Conservation (phyloP, 2,888 invertebrate genomes). For the Heteromyza rotundicornis region DNA sequence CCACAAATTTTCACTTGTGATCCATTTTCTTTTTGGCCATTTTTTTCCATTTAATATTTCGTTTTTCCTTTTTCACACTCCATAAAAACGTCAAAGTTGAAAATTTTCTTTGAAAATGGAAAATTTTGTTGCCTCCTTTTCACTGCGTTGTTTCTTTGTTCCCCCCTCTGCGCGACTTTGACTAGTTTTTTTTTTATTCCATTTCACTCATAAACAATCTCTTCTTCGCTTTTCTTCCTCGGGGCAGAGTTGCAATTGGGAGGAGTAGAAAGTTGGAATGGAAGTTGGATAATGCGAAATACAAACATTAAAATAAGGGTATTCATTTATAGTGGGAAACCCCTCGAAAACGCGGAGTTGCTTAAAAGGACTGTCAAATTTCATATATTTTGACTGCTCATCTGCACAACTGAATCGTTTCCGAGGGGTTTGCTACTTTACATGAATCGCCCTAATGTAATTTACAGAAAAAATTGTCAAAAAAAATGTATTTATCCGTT, state of each 20-base stretch:
- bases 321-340: no score
- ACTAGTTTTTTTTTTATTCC: neutral
- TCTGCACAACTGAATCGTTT: no score
- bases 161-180: neutral
- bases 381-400: no score
- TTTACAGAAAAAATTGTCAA: no score
- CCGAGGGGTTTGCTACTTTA: no score
- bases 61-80: conserved; percentile 36
- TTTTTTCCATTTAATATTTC: conserved; percentile 24
- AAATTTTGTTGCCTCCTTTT: conserved; percentile 35
- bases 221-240: neutral
- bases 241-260: neutral
- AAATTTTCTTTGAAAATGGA: conserved; percentile 44
- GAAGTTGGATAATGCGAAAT: no score
- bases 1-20: conserved; percentile 11
- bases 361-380: no score
- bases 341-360: no score
- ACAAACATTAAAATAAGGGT: no score
- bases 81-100: conserved; percentile 41
- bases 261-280: neutral
- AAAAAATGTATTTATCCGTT: no score
- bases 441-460: no score
- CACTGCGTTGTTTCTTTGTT: neutral
- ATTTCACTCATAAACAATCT: neutral
- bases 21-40: conserved; percentile 25